These are phyloP conservation scores for Pseudochirops cupreus DNA, from an alignment of 2,797 vertebrate genomes.

Conservation along the genomic window DNA sequence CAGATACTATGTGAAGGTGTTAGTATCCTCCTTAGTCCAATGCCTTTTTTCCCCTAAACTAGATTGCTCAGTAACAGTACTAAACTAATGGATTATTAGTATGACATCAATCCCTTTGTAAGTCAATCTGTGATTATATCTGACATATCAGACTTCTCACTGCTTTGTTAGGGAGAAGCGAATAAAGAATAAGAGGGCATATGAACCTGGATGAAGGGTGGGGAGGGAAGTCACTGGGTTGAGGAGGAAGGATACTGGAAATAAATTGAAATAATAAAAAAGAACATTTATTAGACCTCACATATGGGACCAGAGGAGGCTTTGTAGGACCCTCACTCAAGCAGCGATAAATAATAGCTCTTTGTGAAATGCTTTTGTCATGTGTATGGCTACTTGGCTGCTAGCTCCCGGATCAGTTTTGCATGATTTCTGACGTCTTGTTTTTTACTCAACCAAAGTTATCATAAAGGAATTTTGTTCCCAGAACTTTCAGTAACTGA, in stretches of 20 bases:
- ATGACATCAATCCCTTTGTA: background rate
- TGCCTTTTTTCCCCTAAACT: background rate
- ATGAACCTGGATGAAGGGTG: background rate
- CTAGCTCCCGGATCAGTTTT: background rate
- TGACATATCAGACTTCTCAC: background rate
- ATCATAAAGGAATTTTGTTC: conserved; percentile 42
- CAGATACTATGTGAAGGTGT: background rate
- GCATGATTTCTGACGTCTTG: background rate
- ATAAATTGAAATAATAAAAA: background rate
- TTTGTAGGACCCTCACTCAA: background rate
- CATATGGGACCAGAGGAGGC: background rate
- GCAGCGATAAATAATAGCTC: background rate
- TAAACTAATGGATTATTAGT: background rate
- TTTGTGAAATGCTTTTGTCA: background rate
- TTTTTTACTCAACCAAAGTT: background rate
- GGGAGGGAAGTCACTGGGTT: background rate
- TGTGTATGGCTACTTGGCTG: background rate
- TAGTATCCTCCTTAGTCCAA: background rate
- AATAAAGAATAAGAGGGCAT: background rate
- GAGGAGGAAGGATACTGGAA: background rate
- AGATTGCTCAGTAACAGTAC: background rate
- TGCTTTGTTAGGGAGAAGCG: background rate
- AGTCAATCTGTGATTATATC: background rate
- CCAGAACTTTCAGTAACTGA: background rate
- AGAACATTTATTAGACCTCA: background rate